Base-by-base conservation (phyloP, 1,140 invertebrate genomes). In the Scaptomyza montana region DNA sequence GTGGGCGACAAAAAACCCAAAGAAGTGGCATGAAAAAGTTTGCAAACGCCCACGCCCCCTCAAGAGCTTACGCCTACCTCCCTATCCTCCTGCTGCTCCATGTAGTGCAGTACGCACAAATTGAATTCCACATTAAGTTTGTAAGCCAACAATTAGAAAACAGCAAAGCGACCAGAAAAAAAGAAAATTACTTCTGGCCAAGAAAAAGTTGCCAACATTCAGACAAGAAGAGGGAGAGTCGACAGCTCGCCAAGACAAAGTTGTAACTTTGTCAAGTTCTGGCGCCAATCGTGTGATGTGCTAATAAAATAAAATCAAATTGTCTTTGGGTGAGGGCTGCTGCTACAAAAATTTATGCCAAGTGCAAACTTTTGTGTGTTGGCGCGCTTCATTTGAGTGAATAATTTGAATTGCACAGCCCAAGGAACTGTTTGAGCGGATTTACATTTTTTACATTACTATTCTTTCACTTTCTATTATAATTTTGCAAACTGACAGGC, bases 101-200 rank as follows among this genome's bases (percentile, higher is more conserved):
- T 36, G 10, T 5, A 43, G 28, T 36, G 71, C 64, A 68, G 45
- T 74, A 67, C 70, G 66, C 78, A 73, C 84, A 87, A 87, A 87
- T 87, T 87, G 84, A 87, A 87, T 87, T 87, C 79, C 76, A 57
- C 79, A 82, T 87, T 87, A 84, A 87, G 84, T 87, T 82, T 87
- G 79, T 87, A 87, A 87, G 84, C 84, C 84, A 87, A 87, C 84
- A 87, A 87, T 87, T 87, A 89, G 84, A 84, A 89, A 89, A 79
- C 76, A 89, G 82, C 84, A 89, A 89, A 87, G 79, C 68, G 75
- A 76, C 81, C 74, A 86, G 67, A 78, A 86, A 78, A 86, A 78
- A 61, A 61, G 78, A 71, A 47, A 74, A 78, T 54, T 54, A 2
- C 64, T 87, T 68, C 19, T 64, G 60, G 51, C 55, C 64, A 70